Base-by-base conservation (phyloP, 1,140 invertebrate genomes). In the Daktulosphaira vitifoliae region DNA sequence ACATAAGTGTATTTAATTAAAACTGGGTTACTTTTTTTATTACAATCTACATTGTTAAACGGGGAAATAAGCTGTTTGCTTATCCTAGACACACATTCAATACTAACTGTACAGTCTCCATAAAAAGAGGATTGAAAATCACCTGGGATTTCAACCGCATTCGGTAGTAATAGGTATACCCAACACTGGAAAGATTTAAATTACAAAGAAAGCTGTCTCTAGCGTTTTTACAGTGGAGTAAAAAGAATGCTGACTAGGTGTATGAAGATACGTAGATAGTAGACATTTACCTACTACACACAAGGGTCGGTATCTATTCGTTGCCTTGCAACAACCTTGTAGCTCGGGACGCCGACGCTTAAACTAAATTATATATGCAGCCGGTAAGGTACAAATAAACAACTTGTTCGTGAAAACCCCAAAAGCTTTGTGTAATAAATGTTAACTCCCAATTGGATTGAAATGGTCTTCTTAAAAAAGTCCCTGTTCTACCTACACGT, bases 381-480 rank as follows among this genome's bases (percentile, higher is more conserved):
- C 15, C 2, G 11, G 23, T 13, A 1, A 18, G 16, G 29, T 48
- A 29, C 42, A 20, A 62, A 48, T 48, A 62, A 48, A 62, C 26
- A 48, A 62, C 56, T 62, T 48, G 42, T 62, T 18, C 25, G 13
- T 4, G 5, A 5, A 33, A 15, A 48, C 42, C 16, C 39, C 13
- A 48, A 62, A 46, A 62, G 54, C 16, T 46, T 22, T 8, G 18
- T 26, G 4, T 33, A 33, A 62, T 25, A 15, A 62, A 48, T 20
- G 42, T 26, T 29, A 48, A 62, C 42, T 48, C 25, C 13, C 42
- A 8, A 15, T 16, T 37, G 42, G 25, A 62, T 62, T 22, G 39
- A 62, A 62, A 48, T 15, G 13, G 56, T 22, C 25, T 11, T 11
- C 25, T 48, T 20, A 22, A 62, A 62, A 62, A 62, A 42, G 42